phyloP scores from a whole-genome alignment of 2,888 invertebrate genomes.

The Ceraclea dissimilis region DNA sequence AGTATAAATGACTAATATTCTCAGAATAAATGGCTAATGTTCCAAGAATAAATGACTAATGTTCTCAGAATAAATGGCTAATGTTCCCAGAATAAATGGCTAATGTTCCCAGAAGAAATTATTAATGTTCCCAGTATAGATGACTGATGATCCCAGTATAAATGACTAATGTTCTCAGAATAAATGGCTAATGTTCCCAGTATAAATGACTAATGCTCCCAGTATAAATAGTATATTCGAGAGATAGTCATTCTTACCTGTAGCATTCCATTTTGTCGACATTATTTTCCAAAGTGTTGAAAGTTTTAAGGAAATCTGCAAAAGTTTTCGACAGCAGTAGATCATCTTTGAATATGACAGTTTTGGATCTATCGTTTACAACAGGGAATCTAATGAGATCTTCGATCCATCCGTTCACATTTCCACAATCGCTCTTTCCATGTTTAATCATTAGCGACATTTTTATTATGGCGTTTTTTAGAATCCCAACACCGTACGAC shows the following conservation, averaged over 20 bases:
- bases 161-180: neutral
- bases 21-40: neutral
- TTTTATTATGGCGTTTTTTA: conserved; percentile 49
- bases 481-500: conserved; percentile 51
- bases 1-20: neutral
- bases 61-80: neutral
- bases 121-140: neutral
- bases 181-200: neutral
- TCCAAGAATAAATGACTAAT: neutral
- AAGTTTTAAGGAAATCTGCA: conserved; percentile 32
- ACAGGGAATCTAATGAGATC: conserved; percentile 49
- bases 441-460: conserved; percentile 33
- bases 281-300: conserved; percentile 20
- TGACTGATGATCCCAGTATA: neutral
- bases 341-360: conserved; percentile 38
- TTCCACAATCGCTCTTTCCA: conserved; percentile 22
- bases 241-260: conserved; percentile 33
- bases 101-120: neutral
- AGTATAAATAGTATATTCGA: no score
- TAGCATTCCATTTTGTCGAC: conserved; percentile 41
- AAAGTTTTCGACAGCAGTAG: conserved; percentile 40
- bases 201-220: neutral
- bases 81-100: neutral
- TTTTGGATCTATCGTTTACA: conserved; percentile 31
- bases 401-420: conserved; percentile 33